A percentile compares a stretch with the other conserved stretches of the same genome.
Conservation (phyloP, 2,113 vertebrate genomes). For the Toxotes chatareus region DNA sequence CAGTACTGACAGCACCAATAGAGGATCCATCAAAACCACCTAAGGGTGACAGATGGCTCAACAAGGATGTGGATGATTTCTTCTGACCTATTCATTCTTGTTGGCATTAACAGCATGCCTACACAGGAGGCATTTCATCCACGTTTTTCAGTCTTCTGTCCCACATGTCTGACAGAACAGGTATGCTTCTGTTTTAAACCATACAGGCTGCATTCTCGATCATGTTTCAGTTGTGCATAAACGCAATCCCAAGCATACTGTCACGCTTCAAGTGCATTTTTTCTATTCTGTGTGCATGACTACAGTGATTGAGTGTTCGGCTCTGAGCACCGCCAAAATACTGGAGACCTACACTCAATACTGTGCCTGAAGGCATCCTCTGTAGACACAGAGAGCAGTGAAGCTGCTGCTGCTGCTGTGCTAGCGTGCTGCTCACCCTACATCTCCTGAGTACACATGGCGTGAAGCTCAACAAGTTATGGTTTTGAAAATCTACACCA, state of each 20-base stretch:
- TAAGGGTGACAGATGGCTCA: slow-evolving; percentile 52
- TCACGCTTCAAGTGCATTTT: neutral
- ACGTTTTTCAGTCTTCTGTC: neutral
- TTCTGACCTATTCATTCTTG: slow-evolving; percentile 42
- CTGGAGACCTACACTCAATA: neutral
- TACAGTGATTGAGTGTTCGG: neutral
- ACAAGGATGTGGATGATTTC: slow-evolving; percentile 33
- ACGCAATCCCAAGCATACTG: too few relatives aligned
- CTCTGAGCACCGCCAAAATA: neutral
- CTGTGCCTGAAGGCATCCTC: neutral
- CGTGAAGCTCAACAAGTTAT: neutral
- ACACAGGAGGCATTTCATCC: neutral
- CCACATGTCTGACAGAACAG: neutral
- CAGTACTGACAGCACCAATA: slow-evolving; percentile 53
- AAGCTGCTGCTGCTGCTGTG: neutral
- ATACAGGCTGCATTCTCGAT: neutral
- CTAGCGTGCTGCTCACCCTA: neutral
- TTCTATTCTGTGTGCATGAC: too few relatives aligned
- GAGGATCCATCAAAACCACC: slow-evolving; percentile 50
- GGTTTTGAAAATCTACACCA: neutral
- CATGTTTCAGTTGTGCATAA: neutral
- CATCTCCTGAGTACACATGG: neutral
- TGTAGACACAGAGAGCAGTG: neutral
- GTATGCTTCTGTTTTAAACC: slow-evolving; percentile 1
- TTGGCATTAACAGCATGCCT: slow-evolving; percentile 2